A percentile compares a stretch with the other conserved stretches of the same genome.
phyloP scores from a whole-genome alignment of 2,888 invertebrate species.

The Caenorhabditis japonica region DNA sequence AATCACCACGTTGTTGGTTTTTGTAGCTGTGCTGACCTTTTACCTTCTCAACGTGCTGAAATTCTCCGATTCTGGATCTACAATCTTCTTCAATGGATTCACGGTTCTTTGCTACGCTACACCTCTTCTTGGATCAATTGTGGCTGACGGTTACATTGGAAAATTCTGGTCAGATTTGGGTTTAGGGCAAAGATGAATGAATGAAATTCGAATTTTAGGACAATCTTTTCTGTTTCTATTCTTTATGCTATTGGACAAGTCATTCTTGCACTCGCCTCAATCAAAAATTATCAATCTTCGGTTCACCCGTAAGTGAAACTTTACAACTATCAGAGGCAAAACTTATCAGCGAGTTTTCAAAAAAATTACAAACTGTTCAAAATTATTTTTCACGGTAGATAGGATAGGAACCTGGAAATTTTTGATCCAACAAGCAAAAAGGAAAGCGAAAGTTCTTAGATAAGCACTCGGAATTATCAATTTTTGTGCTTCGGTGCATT shows the following conservation, averaged over 20 bases:
- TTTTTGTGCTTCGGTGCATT: conserved; percentile 22
- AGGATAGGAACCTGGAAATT: no score
- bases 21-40: conserved; percentile 89
- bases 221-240: conserved; percentile 90
- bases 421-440: not conserved
- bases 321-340: conserved; percentile 18
- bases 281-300: conserved; percentile 73
- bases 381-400: conserved; percentile 15
- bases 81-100: conserved; percentile 91
- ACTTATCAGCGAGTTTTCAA: conserved; percentile 26
- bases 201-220: conserved; percentile 79
- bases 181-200: not conserved
- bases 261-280: conserved; percentile 82
- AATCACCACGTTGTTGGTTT: conserved; percentile 13
- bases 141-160: conserved; percentile 93
- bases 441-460: conserved; percentile 3
- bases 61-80: conserved; percentile 85
- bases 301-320: conserved; percentile 69
- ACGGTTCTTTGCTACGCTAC: conserved; percentile 91
- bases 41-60: conserved; percentile 87
- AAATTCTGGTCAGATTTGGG: conserved; percentile 84
- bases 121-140: conserved; percentile 90
- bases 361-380: conserved; percentile 32
- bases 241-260: conserved; percentile 89
- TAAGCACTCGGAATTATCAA: conserved; percentile 9